Evolutionary conservation across 1,140 invertebrate species (phyloP).

Genomic region (Orchesella cincta): DNA sequence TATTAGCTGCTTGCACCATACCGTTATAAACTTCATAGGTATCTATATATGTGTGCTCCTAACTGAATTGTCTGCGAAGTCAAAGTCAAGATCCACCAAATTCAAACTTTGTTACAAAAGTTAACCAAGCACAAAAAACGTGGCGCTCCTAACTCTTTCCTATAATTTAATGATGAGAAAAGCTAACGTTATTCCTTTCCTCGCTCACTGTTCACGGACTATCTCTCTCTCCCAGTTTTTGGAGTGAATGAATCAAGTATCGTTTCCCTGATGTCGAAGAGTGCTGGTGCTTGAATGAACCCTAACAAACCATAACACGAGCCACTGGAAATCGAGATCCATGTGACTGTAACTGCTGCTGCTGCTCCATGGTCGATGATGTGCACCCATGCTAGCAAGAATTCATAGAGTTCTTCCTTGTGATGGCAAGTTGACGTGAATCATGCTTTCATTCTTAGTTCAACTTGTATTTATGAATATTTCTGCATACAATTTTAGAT

Average conservation of each 20-base stretch:
- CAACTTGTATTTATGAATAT: neutral
- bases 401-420: neutral
- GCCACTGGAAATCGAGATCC: neutral
- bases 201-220: neutral
- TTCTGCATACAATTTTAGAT: neutral
- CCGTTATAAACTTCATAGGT: neutral
- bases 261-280: neutral
- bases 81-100: neutral
- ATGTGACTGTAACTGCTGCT: too few relatives aligned
- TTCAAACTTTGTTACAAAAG: slow-evolving; percentile 15
- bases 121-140: slow-evolving; percentile 16
- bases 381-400: neutral
- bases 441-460: neutral
- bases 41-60: too few relatives aligned
- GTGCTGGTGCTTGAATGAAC: neutral
- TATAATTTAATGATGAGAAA: slow-evolving; percentile 20
- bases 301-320: neutral
- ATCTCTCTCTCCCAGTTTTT: neutral
- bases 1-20: neutral
- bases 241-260: slow-evolving; percentile 1
- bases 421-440: neutral
- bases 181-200: neutral
- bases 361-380: too few relatives aligned
- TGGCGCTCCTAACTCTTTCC: neutral
- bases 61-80: neutral